Conservation (phyloP, 2,797 vertebrate species). For the Cephalopachus bancanus region DNA sequence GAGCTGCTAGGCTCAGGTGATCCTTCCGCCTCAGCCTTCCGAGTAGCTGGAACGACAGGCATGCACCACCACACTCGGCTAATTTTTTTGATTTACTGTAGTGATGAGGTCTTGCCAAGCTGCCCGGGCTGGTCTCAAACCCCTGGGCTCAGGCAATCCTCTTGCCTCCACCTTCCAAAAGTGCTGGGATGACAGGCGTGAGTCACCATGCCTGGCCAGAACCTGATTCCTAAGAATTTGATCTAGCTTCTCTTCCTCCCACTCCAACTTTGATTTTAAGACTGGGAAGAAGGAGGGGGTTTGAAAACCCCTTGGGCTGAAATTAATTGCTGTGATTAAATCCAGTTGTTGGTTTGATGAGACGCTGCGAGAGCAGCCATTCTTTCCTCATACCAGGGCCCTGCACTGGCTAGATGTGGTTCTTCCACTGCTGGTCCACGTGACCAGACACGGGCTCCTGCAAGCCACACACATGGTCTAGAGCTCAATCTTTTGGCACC, state of each 20-base stretch:
- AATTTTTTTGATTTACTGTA: no score
- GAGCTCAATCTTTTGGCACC: neutral
- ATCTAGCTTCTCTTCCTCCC: constrained; percentile 68
- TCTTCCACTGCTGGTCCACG: neutral
- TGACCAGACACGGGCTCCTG: neutral
- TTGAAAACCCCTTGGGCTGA: constrained; percentile 15
- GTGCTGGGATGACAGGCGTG: no score
- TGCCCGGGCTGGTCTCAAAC: no score
- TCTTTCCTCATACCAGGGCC: neutral
- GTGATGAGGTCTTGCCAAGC: no score
- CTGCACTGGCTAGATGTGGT: neutral
- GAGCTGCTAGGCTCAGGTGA: no score
- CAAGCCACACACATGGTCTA: neutral
- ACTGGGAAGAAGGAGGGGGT: neutral
- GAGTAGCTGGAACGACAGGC: no score
- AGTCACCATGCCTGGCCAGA: no score
- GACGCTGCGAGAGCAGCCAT: neutral
- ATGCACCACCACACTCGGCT: no score
- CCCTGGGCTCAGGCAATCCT: no score
- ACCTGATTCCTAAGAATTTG: constrained; percentile 2
- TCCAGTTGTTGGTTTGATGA: neutral
- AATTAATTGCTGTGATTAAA: neutral
- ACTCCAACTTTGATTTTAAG: constrained; percentile 72
- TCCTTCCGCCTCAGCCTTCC: no score
- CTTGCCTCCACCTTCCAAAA: no score